Evolutionary conservation across 2,797 vertebrate species (phyloP).

Genomic region (Pipistrellus kuhlii): DNA sequence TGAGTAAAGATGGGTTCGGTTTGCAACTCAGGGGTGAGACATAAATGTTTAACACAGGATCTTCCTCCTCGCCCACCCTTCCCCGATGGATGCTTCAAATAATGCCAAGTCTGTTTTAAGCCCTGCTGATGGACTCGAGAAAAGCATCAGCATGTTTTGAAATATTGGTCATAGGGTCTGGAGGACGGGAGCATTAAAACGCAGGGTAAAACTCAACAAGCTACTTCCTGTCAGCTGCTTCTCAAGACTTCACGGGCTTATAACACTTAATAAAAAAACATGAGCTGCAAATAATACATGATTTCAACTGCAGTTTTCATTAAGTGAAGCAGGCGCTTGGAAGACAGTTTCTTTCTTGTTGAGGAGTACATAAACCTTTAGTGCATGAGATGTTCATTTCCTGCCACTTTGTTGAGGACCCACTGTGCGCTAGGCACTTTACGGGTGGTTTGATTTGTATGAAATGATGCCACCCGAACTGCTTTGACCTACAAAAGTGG

Average conservation of each 20-base stretch:
- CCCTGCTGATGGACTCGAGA: constrained; percentile 78
- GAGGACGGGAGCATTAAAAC: constrained; percentile 81
- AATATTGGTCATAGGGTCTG: constrained; percentile 75
- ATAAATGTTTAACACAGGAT: constrained; percentile 82
- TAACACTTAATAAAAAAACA: constrained; percentile 76
- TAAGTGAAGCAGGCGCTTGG: constrained; percentile 23
- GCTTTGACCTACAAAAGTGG: neutral
- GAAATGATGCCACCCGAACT: neutral
- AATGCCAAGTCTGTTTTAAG: constrained; percentile 83
- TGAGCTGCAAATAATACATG: constrained; percentile 74
- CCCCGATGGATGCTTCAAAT: constrained; percentile 77
- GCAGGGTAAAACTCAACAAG: constrained; percentile 72
- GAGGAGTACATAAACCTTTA: neutral
- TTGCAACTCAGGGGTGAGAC: constrained; percentile 80
- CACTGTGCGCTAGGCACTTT: neutral
- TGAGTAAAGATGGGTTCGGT: constrained; percentile 84
- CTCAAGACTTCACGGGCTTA: constrained; percentile 31
- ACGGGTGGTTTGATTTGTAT: neutral
- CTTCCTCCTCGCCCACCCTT: constrained; percentile 68
- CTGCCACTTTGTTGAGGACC: neutral
- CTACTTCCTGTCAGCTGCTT: constrained; percentile 75
- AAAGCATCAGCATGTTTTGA: constrained; percentile 81
- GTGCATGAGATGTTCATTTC: neutral
- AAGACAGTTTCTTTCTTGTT: constrained; percentile 10
- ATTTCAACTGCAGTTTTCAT: constrained; percentile 67